A percentile compares a stretch with the other conserved stretches of the same genome.
These are phyloP conservation scores for Acrocephalus arundinaceus DNA, from an alignment of 2,113 vertebrate species.

Conservation along the genomic window DNA sequence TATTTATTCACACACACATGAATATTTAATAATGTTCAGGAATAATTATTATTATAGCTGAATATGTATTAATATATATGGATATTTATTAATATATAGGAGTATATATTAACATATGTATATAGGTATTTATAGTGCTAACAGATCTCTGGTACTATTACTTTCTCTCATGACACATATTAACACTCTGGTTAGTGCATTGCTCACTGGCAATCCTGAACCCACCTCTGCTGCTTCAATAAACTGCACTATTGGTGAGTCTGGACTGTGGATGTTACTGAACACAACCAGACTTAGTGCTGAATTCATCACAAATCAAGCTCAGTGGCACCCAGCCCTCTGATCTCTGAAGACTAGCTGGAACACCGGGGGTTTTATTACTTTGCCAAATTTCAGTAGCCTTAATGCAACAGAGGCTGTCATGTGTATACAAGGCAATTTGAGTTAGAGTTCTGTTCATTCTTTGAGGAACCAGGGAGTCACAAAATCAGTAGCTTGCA, in stretches of 20 bases:
- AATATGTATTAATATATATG: background rate
- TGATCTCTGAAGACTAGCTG: background rate
- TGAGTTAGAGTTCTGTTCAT: background rate
- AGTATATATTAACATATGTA: background rate
- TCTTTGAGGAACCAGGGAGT: background rate
- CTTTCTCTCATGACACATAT: background rate
- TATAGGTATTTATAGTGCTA: background rate
- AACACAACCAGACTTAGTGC: background rate
- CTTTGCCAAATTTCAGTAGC: background rate
- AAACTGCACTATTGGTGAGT: background rate
- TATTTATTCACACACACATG: background rate
- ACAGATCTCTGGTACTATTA: background rate
- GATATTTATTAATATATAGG: background rate
- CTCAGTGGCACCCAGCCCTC: background rate
- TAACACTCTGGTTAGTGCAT: background rate
- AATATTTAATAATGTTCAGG: background rate
- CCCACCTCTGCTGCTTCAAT: background rate
- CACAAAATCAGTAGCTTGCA: background rate
- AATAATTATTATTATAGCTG: background rate
- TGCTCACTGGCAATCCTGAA: background rate
- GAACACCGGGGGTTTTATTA: background rate
- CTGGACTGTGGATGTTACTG: background rate
- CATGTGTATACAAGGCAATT: fast-evolving
- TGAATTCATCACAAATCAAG: background rate
- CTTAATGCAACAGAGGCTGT: background rate